These are phyloP conservation scores for Dolichallabes microphthalmus DNA, from an alignment of 2,113 vertebrate species.

Conservation along the genomic window DNA sequence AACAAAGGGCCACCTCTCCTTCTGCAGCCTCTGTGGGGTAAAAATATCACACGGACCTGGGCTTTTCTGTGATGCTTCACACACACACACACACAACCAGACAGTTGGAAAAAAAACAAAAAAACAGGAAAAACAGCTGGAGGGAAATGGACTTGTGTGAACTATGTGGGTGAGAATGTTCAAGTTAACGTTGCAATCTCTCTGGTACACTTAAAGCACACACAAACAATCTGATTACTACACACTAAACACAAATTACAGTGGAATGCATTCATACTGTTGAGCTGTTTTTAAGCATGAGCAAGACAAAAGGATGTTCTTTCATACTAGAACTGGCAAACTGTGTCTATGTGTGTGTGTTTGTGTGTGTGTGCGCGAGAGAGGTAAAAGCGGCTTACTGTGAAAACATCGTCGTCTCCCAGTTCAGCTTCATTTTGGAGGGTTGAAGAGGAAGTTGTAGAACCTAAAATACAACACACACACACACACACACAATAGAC, in stretches of 20 bases:
- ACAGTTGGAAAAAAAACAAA: neutral
- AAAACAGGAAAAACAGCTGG: slow-evolving; percentile 21
- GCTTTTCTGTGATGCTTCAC: slow-evolving; percentile 42
- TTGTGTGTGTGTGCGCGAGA: neutral
- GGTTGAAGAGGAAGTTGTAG: slow-evolving; percentile 95
- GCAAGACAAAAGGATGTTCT: neutral
- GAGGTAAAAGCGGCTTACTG: slow-evolving; percentile 71
- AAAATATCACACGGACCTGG: slow-evolving; percentile 49
- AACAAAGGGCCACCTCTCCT: slow-evolving; percentile 53
- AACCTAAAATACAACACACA: slow-evolving; percentile 75
- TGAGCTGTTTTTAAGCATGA: neutral
- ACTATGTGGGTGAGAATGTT: slow-evolving; percentile 22
- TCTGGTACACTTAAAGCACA: neutral
- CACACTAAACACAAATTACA: neutral
- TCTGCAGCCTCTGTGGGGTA: slow-evolving; percentile 24
- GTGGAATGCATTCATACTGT: neutral
- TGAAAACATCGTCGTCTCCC: slow-evolving; percentile 97
- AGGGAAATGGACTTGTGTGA: slow-evolving; percentile 36
- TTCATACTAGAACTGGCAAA: neutral
- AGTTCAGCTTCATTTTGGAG: slow-evolving; percentile 96
- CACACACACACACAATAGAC: slow-evolving; percentile 47
- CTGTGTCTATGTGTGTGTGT: neutral
- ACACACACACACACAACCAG: slow-evolving; percentile 32
- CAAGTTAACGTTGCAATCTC: neutral
- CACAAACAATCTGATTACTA: slow-evolving; percentile 12